phyloP scores from a whole-genome alignment of 2,888 invertebrate species.

The Anthoptus insignis region DNA sequence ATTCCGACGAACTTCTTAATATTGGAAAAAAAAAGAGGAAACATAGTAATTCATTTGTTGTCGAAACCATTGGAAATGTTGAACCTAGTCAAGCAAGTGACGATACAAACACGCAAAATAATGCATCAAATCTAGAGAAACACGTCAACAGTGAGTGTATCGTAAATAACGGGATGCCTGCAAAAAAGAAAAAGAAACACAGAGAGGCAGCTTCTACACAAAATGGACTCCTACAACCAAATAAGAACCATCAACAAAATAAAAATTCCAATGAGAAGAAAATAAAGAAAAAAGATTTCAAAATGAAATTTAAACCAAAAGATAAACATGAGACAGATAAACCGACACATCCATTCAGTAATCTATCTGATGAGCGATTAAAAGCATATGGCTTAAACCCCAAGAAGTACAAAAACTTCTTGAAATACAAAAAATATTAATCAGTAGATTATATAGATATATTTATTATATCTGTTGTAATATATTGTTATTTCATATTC shows the following conservation, averaged over 20 bases:
- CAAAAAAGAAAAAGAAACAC: conserved; percentile 59
- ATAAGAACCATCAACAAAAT: conserved; percentile 44
- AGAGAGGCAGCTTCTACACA: conserved; percentile 22
- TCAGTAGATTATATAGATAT: background rate
- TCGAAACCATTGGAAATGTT: conserved; percentile 58
- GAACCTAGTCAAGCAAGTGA: conserved; percentile 57
- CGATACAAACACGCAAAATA: background rate
- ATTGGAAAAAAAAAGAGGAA: conserved; percentile 59
- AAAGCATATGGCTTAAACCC: conserved; percentile 97
- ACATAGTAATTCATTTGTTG: conserved; percentile 55
- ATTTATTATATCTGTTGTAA: conserved; percentile 8
- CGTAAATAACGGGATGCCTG: conserved; percentile 50
- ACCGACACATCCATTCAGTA: conserved; percentile 65
- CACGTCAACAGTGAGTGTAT: conserved; percentile 37
- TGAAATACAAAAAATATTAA: conserved; percentile 89
- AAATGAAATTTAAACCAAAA: conserved; percentile 59
- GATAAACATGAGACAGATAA: conserved; percentile 55
- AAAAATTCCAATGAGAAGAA: conserved; percentile 39
- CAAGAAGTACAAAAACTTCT: conserved; percentile 93
- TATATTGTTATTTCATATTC: conserved; percentile 42
- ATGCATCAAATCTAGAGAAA: conserved; percentile 16
- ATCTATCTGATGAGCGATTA: conserved; percentile 92
- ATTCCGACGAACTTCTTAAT: conserved; percentile 17
- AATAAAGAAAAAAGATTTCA: conserved; percentile 50
- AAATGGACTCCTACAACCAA: conserved; percentile 42